phyloP scores from a whole-genome alignment of 2,113 vertebrate species.

The Thunnus maccoyii region DNA sequence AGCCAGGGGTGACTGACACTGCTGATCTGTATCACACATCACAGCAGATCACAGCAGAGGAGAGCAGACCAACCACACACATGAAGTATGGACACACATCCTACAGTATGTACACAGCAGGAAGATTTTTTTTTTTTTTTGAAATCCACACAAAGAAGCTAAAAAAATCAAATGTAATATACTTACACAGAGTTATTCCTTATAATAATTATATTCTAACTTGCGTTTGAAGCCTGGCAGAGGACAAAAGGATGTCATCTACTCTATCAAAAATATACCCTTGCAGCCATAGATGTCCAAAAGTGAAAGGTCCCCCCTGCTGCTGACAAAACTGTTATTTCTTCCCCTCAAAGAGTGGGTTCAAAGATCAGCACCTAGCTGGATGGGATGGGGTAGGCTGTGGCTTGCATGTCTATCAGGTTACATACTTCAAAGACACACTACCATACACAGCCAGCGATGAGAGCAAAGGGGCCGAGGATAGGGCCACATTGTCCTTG shows the following conservation, averaged over 20 bases:
- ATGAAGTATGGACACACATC: slow-evolving; percentile 54
- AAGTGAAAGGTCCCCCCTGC: slow-evolving; percentile 44
- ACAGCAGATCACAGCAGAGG: slow-evolving; percentile 73
- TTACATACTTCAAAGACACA: slow-evolving; percentile 84
- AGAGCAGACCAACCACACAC: slow-evolving; percentile 59
- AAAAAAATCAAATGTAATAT: neutral
- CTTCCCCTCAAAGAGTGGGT: slow-evolving; percentile 78
- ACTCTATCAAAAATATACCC: slow-evolving; percentile 31
- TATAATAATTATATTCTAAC: slow-evolving; percentile 3
- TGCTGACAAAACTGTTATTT: slow-evolving; percentile 74
- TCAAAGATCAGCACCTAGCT: slow-evolving; percentile 86
- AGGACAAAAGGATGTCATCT: slow-evolving; percentile 21
- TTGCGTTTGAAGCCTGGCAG: slow-evolving; percentile 15
- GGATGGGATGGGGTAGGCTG: slow-evolving; percentile 73
- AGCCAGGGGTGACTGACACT: slow-evolving; percentile 83
- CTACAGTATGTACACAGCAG: neutral
- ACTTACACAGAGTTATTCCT: neutral
- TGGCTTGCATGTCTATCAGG: slow-evolving; percentile 85
- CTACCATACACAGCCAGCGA: slow-evolving; percentile 79
- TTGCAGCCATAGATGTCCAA: slow-evolving; percentile 40
- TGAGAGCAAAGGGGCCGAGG: slow-evolving; percentile 75
- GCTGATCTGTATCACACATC: slow-evolving; percentile 85
- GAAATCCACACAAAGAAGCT: slow-evolving; percentile 10
- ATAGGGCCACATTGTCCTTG: slow-evolving; percentile 77
- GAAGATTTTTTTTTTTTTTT: neutral